Percentiles rank a stretch among this genome's conserved stretches.
These are phyloP conservation scores for Pelodiscus sinensis DNA, from an alignment of 2,113 vertebrate genomes.

Conservation along the genomic window DNA sequence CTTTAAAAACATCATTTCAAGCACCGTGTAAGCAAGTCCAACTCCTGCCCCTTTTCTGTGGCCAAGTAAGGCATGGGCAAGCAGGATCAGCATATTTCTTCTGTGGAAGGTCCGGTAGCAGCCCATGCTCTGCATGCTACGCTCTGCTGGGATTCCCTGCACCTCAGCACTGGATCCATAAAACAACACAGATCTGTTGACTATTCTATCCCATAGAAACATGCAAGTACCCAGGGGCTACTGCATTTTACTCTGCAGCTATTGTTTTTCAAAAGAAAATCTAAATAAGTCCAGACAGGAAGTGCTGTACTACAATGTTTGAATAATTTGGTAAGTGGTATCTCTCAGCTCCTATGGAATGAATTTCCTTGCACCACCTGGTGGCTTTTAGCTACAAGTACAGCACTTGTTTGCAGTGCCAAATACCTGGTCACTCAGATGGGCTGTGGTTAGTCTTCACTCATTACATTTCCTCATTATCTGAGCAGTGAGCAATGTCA, in stretches of 20 bases:
- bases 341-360: not conserved
- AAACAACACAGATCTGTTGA: not conserved
- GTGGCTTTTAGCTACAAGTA: not conserved
- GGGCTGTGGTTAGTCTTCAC: not conserved
- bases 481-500: rapidly evolving
- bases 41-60: not conserved
- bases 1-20: not conserved
- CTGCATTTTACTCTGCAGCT: not conserved
- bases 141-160: not conserved
- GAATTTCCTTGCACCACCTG: not conserved
- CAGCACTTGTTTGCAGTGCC: not conserved
- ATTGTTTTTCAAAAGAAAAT: not conserved
- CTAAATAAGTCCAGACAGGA: not conserved
- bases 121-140: not conserved
- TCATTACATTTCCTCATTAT: not conserved
- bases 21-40: not conserved
- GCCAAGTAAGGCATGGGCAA: not conserved
- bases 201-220: not conserved
- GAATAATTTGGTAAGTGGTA: not conserved
- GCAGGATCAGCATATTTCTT: not conserved
- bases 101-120: not conserved
- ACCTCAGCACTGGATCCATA: not conserved
- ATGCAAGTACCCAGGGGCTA: not conserved
- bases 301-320: not conserved
- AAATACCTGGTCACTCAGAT: not conserved